A percentile compares a stretch with the other conserved stretches of the same genome.
Evolutionary conservation across 2,113 vertebrate genomes (phyloP).

Genomic region (Oxygymnocypris stewartii): DNA sequence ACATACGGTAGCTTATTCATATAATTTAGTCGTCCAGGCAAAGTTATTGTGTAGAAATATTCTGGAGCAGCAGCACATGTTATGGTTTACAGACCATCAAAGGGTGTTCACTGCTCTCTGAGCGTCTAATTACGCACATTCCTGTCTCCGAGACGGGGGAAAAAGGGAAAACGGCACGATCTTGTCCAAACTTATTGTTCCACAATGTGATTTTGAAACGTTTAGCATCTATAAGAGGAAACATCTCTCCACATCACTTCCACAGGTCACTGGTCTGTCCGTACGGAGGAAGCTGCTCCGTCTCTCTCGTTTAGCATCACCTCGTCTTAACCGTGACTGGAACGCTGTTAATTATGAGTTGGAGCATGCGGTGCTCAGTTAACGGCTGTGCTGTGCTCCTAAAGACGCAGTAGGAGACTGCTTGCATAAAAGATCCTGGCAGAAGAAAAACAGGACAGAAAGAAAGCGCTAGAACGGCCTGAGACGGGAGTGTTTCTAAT

Average conservation of each 20-base stretch:
- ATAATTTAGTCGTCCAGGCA: neutral
- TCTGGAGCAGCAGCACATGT: conserved; percentile 1
- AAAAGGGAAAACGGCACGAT: neutral
- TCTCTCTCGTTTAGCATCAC: conserved; percentile 60
- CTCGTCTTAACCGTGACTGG: conserved; percentile 34
- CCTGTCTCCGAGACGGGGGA: conserved; percentile 2
- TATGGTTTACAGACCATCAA: conserved; percentile 8
- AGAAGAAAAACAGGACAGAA: conserved; percentile 7
- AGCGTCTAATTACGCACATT: conserved; percentile 25
- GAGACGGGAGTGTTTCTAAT: neutral
- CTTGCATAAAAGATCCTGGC: neutral
- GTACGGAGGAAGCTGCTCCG: conserved; percentile 34
- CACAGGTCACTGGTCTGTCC: conserved; percentile 57
- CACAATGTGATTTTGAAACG: conserved; percentile 32
- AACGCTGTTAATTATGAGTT: conserved; percentile 47
- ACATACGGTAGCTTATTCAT: neutral
- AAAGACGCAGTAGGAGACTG: conserved; percentile 34
- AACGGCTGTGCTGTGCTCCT: conserved; percentile 18
- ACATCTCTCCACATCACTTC: conserved; percentile 39
- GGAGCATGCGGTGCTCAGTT: conserved; percentile 34
- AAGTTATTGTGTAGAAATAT: neutral
- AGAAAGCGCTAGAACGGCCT: neutral
- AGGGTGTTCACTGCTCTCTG: conserved; percentile 24
- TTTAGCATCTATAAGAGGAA: conserved; percentile 17
- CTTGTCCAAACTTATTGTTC: conserved; percentile 41